A percentile compares a stretch with the other conserved stretches of the same genome.
Evolutionary conservation across 1,140 invertebrate species (phyloP).

Genomic region (Wiebesia pumilae): DNA sequence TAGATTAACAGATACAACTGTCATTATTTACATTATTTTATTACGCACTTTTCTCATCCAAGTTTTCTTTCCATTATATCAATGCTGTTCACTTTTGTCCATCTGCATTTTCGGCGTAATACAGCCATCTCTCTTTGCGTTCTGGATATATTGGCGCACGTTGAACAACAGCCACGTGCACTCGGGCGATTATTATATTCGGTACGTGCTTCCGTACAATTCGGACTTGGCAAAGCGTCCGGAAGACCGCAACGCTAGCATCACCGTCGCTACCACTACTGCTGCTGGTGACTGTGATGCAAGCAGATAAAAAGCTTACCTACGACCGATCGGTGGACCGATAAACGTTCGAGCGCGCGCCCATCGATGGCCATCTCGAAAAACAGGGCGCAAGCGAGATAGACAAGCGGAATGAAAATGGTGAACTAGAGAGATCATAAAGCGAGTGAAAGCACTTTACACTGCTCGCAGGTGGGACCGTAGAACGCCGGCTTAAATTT

Average conservation of each 20-base stretch:
- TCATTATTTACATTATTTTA: background rate
- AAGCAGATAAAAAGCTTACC: slow-evolving; percentile 49
- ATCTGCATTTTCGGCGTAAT: background rate
- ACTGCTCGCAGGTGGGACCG: slow-evolving; percentile 18
- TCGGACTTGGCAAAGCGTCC: slow-evolving; percentile 30
- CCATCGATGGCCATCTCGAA: background rate
- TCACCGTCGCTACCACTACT: background rate
- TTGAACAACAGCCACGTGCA: background rate
- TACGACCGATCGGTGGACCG: slow-evolving; percentile 34
- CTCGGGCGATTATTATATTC: slow-evolving; percentile 45
- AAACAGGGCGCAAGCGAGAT: background rate
- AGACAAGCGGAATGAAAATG: background rate
- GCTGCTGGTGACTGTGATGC: background rate
- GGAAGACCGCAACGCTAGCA: background rate
- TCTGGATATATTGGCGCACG: background rate
- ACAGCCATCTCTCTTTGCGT: background rate
- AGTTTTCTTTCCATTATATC: background rate
- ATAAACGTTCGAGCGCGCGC: slow-evolving; percentile 15
- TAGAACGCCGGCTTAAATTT: slow-evolving; percentile 37
- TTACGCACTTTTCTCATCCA: background rate
- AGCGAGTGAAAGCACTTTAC: slow-evolving; percentile 8
- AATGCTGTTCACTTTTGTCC: background rate
- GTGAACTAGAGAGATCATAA: slow-evolving; percentile 43
- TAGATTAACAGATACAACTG: background rate
- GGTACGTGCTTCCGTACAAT: slow-evolving; percentile 46